Evolutionary conservation across 2,888 invertebrate species (phyloP).

Genomic region (Matsumyia berberina): DNA sequence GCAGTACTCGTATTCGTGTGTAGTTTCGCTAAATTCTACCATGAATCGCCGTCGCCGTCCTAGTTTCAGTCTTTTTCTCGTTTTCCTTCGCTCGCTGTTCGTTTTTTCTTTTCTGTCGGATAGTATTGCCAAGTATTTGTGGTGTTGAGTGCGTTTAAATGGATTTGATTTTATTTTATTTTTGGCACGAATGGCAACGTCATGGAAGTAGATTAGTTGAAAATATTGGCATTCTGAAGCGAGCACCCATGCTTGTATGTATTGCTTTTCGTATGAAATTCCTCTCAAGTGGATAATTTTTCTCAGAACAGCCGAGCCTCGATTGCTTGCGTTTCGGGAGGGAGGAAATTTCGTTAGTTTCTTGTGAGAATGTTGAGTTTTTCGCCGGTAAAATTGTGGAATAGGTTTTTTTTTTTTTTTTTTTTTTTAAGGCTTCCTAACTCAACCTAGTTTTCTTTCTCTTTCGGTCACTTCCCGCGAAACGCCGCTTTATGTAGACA

Average conservation of each 20-base stretch:
- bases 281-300: not conserved
- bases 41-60: not conserved
- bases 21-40: too few relatives aligned
- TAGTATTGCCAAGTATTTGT: conserved; percentile 17
- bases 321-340: too few relatives aligned
- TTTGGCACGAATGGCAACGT: conserved; percentile 24
- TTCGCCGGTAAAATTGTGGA: not conserved
- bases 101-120: conserved; percentile 1
- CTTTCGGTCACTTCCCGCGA: conserved; percentile 29
- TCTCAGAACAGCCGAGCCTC: too few relatives aligned
- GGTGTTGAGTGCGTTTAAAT: not conserved
- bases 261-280: not conserved
- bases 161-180: not conserved
- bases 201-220: not conserved
- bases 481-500: conserved; percentile 29
- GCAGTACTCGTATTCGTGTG: too few relatives aligned
- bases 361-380: not conserved
- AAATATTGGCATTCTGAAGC: not conserved
- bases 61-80: not conserved
- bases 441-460: conserved; percentile 23
- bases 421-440: not conserved
- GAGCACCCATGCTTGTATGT: not conserved
- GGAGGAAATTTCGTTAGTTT: too few relatives aligned
- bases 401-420: too few relatives aligned
- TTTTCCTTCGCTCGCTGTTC: too few relatives aligned